Evolutionary conservation across 2,797 vertebrate genomes (phyloP).

Genomic region (Acanthurus lineatus): DNA sequence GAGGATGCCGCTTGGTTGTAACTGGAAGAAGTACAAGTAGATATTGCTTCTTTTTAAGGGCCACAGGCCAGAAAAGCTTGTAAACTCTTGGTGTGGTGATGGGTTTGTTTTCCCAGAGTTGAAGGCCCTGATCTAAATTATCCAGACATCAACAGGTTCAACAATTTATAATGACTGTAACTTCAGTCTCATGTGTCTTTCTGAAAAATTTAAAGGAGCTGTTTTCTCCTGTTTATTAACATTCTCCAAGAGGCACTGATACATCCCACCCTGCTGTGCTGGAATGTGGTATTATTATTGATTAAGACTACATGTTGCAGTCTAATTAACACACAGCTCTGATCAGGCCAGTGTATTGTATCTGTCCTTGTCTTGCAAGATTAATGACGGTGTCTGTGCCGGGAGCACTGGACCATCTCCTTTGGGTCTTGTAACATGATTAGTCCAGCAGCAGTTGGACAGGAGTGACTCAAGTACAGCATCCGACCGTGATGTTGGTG

Average conservation of each 20-base stretch:
- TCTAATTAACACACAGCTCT: constrained; percentile 46
- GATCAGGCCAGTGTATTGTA: constrained; percentile 23
- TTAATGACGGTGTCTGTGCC: constrained; percentile 58
- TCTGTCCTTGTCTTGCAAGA: constrained; percentile 67
- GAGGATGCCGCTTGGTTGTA: too few relatives aligned
- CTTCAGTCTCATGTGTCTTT: neutral
- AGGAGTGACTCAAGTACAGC: constrained; percentile 65
- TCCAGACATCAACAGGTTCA: neutral
- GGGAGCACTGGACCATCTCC: constrained; percentile 40
- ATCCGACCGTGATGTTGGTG: constrained; percentile 44
- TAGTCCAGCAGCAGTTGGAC: constrained; percentile 61
- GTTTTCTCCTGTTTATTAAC: constrained; percentile 8
- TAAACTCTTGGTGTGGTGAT: neutral
- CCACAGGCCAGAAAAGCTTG: neutral
- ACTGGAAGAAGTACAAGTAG: neutral
- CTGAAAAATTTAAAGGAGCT: neutral
- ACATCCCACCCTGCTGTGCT: neutral
- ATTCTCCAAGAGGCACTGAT: neutral
- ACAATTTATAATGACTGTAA: neutral
- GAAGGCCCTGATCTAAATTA: neutral
- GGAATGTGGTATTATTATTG: constrained; percentile 28
- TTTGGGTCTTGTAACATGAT: constrained; percentile 55
- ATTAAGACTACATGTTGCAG: constrained; percentile 42
- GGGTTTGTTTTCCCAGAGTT: neutral
- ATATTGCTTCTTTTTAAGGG: neutral